A percentile compares a stretch with the other conserved stretches of the same genome.
Evolutionary conservation across 1,140 invertebrate species (phyloP).

Genomic region (Temnothorax curvispinosus): DNA sequence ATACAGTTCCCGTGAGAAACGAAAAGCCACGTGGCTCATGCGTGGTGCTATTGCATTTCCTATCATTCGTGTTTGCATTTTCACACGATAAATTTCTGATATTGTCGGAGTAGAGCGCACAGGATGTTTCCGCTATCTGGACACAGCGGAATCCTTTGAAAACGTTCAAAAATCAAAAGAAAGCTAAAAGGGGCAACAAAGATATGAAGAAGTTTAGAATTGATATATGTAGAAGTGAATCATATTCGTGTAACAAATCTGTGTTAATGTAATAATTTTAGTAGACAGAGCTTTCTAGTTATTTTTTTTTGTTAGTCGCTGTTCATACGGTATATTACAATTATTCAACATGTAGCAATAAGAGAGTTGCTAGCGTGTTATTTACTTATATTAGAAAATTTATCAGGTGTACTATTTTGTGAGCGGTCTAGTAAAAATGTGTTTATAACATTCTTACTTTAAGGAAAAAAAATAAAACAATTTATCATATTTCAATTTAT

Average conservation of each 20-base stretch:
- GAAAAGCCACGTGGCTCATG: slow-evolving; percentile 23
- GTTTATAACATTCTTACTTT: background rate
- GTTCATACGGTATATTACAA: background rate
- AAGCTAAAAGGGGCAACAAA: background rate
- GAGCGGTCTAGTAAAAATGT: background rate
- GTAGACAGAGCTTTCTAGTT: background rate
- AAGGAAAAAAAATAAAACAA: background rate
- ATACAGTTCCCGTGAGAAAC: slow-evolving; percentile 26
- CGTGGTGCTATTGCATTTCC: background rate
- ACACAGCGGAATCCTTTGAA: background rate
- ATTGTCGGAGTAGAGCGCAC: background rate
- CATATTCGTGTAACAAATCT: background rate
- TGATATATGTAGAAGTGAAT: background rate
- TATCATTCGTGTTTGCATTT: slow-evolving; percentile 17
- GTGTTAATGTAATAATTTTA: background rate
- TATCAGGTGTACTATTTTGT: background rate
- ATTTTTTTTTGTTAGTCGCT: background rate
- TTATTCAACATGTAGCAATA: background rate
- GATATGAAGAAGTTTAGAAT: background rate
- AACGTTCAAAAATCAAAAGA: background rate
- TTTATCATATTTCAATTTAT: background rate
- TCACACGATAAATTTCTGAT: slow-evolving; percentile 35
- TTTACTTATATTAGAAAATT: background rate
- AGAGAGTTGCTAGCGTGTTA: background rate
- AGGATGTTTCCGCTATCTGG: background rate